Conservation (phyloP, 2,113 vertebrate genomes). For the Sebastes fasciatus region DNA sequence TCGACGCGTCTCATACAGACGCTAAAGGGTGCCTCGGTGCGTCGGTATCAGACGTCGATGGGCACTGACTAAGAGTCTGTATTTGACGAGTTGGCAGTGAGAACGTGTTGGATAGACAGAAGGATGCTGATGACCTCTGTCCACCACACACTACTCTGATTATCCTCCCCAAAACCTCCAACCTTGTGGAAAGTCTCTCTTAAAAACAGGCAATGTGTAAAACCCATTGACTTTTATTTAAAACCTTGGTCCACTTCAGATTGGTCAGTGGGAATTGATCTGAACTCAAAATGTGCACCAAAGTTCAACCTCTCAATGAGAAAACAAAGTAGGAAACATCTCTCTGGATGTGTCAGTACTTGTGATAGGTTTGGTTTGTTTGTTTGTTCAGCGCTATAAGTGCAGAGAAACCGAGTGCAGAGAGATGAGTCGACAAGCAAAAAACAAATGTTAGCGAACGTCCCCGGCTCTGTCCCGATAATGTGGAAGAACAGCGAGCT, state of each 20-base stretch:
- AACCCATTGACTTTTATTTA: neutral
- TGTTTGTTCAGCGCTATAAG: neutral
- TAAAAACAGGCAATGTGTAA: neutral
- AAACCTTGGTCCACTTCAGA: neutral
- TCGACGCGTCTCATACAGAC: too few relatives aligned
- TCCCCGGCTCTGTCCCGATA: neutral
- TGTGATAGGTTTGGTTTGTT: neutral
- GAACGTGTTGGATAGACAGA: too few relatives aligned
- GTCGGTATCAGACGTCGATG: too few relatives aligned
- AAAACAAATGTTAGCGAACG: slow-evolving; percentile 21
- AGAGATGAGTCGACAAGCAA: slow-evolving; percentile 14
- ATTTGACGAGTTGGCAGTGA: too few relatives aligned
- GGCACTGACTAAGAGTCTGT: too few relatives aligned
- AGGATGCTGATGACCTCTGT: too few relatives aligned
- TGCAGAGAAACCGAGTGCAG: neutral
- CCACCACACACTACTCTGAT: too few relatives aligned
- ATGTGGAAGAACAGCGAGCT: neutral
- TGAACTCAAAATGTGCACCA: neutral
- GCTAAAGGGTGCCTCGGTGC: too few relatives aligned
- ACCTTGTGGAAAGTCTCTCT: too few relatives aligned
- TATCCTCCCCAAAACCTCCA: too few relatives aligned
- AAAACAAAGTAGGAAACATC: neutral
- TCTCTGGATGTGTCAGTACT: slow-evolving; percentile 12
- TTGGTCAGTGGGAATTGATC: neutral
- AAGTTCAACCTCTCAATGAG: slow-evolving; percentile 5